Evolutionary conservation across 2,797 vertebrate genomes (phyloP), one percentile per base, ranked within the genome.

Genomic region (Astyanax mexicanus): DNA sequence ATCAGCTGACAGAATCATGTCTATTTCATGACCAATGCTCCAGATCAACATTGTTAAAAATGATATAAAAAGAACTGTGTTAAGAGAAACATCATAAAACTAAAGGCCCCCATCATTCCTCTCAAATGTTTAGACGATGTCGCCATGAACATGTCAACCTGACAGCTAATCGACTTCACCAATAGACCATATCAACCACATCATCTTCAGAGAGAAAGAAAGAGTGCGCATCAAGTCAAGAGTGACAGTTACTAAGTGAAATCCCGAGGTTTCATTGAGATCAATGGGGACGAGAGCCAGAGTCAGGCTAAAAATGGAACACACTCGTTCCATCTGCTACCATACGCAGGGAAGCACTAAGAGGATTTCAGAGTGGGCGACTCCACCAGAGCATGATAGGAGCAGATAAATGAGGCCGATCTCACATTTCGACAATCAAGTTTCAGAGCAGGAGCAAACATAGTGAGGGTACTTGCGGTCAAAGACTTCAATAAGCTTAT

Each of bases 321-420:
- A 32, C 7, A 6, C 27, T 57, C 27, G 9, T 57, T 57, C 54
- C 27, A 57, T 57, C 54, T 57, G 54, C 54, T 57, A 35, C 25
- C 54, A 57, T n/a, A 57, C 27, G 29, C 12, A 57, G 54, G 17
- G 29, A 54, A 32, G 54, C 54, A 17, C 27, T 57, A 57, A 57
- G 54, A 57, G 54, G 54, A 57, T 57, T 57, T 57, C 7, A 13
- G 54, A 32, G 15, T 55, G 54, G 32, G 23, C 2, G 54, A 57
- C 12, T 57, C 54, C 15, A 15, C 32, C 29, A 9, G 54, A 29
- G 54, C 27, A n/a, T 35, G 27, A 57, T 27, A 57, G 17, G 27
- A 57, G 17, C 29, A 8, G 15, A 23, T 27, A 12, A 12, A 27
- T 12, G 51, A 27, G 3, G 29, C 1, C 4, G 5, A 3, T 32